Conservation (phyloP, 2,113 vertebrate genomes). For the Salminus brasiliensis region DNA sequence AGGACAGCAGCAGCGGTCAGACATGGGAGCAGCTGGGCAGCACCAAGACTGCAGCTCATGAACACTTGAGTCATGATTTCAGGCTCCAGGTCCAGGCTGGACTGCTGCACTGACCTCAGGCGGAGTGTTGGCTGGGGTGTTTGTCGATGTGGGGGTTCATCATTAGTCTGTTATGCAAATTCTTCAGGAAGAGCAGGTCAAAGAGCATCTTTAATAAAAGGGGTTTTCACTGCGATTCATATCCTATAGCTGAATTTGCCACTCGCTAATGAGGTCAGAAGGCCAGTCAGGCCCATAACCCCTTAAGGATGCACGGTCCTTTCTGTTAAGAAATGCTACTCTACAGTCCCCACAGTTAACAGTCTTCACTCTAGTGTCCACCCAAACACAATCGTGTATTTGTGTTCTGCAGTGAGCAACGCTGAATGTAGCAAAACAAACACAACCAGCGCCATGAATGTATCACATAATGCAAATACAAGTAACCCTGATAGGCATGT, state of each 20-base stretch:
- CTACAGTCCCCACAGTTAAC: neutral
- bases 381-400: conserved; percentile 5
- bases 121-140: neutral
- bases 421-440: neutral
- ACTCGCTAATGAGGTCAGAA: too few species aligned
- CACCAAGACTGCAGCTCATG: neutral
- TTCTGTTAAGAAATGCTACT: too few species aligned
- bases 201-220: too few species aligned
- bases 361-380: neutral
- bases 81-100: neutral
- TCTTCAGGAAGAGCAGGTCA: too few species aligned
- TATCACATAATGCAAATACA: neutral
- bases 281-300: too few species aligned
- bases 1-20: neutral
- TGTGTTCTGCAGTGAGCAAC: neutral
- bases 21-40: neutral
- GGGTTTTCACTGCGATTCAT: too few species aligned
- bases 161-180: too few species aligned
- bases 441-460: neutral
- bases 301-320: too few species aligned
- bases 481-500: neutral
- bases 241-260: too few species aligned
- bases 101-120: neutral
- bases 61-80: neutral
- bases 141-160: neutral